Percentiles rank a stretch among this genome's conserved stretches.
Conservation (phyloP, 1,140 invertebrate species). For the Saccostrea echinata region DNA sequence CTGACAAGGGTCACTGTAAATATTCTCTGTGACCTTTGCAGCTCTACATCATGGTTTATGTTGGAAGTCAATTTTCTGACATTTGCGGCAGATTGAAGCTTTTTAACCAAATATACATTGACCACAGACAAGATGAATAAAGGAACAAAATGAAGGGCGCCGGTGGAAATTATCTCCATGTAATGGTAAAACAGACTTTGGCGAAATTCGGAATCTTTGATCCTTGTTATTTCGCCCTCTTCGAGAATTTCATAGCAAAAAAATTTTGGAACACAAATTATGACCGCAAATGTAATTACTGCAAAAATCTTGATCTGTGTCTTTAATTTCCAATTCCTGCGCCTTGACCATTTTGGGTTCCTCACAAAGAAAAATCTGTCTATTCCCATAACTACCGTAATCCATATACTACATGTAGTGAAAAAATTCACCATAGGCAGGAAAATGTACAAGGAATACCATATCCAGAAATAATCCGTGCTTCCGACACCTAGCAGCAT, state of each 20-base stretch:
- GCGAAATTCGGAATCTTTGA: constrained; percentile 23
- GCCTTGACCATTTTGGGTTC: constrained; percentile 57
- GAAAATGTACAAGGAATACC: constrained; percentile 60
- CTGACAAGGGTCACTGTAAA: constrained; percentile 62
- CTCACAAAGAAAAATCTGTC: constrained; percentile 65
- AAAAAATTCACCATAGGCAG: constrained; percentile 66
- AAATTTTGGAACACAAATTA: constrained; percentile 61
- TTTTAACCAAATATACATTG: constrained; percentile 56
- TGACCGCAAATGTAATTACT: constrained; percentile 45
- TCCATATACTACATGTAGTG: constrained; percentile 60
- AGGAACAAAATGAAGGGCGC: constrained; percentile 56
- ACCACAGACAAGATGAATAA: constrained; percentile 55
- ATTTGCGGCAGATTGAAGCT: constrained; percentile 51
- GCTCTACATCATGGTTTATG: constrained; percentile 45
- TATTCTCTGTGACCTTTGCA: constrained; percentile 56
- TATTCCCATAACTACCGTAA: constrained; percentile 67
- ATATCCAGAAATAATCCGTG: constrained; percentile 44
- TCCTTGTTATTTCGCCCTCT: neutral
- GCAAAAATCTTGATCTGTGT: constrained; percentile 51
- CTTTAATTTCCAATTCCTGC: constrained; percentile 46
- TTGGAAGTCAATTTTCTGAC: constrained; percentile 4
- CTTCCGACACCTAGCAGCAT: constrained; percentile 45
- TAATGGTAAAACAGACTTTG: constrained; percentile 6
- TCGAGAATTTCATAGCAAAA: constrained; percentile 45
- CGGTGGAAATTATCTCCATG: constrained; percentile 53